Evolutionary conservation across 2,797 vertebrate genomes (phyloP), one percentile per base, ranked within the genome.

Genomic region (Diplodus puntazzo): DNA sequence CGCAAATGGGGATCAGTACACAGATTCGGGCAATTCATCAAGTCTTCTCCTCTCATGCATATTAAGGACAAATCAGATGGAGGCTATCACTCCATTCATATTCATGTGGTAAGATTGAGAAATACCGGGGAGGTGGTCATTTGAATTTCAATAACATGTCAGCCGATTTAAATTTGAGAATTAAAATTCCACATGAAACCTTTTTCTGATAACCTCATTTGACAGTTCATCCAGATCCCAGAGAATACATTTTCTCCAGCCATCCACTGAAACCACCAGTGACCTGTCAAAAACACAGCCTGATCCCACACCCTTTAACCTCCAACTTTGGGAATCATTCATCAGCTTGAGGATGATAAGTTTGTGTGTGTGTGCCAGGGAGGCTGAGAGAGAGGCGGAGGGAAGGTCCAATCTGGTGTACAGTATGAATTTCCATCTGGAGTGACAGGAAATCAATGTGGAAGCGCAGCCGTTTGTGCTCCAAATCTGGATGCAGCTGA

Each of bases 361-460:
- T 78, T n/a, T 69, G 30, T 58, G 1, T 62, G 54, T 79, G 60
- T 80, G 66, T 1, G 17, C 2, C 43, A n/a, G 14, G 49, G 43
- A 54, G 53, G 34, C 64, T 27, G n/a, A 53, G 25, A 45, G 61
- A 52, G 42, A 5, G 4, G n/a, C 20, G 59, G 16, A 34, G 12
- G 52, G 53, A 69, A 66, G 79, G 57, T 87, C 80, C 77, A 82
- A 82, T 86, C 89, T 87, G 83, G 79, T 76, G 76, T 89, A 89
- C 82, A 88, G 82, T 86, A 92, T 85, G 90, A 83, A 93, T 94
- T 94, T 91, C 85, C 84, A 90, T 85, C 74, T 83, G 80, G 75
- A 85, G 75, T 88, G 92, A 94, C 93, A 91, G 89, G 79, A 95
- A 95, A 94, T 95, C 94, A 89, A 95, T 95, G 80, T 64, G 87